phyloP scores from a whole-genome alignment of 1,140 invertebrate species.

The Platyscapa corneri region DNA sequence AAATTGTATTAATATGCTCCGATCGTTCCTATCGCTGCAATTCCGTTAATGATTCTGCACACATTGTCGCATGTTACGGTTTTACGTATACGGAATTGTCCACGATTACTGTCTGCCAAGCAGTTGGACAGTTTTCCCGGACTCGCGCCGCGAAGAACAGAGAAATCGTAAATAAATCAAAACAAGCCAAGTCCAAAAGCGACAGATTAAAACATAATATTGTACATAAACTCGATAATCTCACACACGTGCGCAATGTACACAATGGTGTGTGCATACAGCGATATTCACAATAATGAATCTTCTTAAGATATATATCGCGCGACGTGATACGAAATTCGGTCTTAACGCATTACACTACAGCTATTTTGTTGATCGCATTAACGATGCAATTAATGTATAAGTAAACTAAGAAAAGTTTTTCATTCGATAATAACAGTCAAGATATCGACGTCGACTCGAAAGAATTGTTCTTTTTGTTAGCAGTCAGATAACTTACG shows the following conservation, averaged over 20 bases:
- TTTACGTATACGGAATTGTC: conserved; percentile 23
- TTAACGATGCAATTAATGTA: conserved; percentile 1
- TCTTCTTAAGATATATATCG: conserved; percentile 25
- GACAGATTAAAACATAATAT: neutral
- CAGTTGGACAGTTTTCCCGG: conserved; percentile 43
- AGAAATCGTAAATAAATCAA: neutral
- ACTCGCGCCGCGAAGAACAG: neutral
- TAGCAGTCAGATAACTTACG: neutral
- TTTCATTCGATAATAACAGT: neutral
- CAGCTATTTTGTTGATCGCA: conserved; percentile 20
- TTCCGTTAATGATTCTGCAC: conserved; percentile 31
- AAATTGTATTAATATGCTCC: conserved; percentile 27
- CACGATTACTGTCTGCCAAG: neutral
- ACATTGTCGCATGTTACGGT: conserved; percentile 43
- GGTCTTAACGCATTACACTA: conserved; percentile 41
- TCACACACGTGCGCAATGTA: neutral
- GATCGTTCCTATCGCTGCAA: conserved; percentile 18
- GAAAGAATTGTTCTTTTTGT: neutral
- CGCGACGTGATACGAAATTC: conserved; percentile 3
- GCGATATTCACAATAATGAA: neutral
- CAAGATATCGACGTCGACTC: neutral
- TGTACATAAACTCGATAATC: conserved; percentile 34
- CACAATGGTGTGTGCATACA: too few species aligned
- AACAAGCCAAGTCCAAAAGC: neutral
- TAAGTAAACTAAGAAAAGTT: neutral